Base-by-base conservation (phyloP, 1,140 invertebrate species). In the Drosophila lacteicornis region DNA sequence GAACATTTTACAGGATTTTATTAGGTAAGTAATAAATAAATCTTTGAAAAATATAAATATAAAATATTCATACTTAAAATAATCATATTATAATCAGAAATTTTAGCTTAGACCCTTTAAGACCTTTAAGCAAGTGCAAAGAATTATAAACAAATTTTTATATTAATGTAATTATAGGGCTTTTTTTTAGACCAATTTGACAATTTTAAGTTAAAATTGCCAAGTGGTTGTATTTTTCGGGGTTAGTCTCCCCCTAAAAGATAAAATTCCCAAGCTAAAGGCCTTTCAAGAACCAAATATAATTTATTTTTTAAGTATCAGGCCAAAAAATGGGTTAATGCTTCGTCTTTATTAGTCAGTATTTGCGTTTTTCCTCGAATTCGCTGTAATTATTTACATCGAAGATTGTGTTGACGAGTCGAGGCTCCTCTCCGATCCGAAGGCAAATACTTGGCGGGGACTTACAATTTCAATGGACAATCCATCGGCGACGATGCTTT, bases 351-450 rank as follows among this genome's bases (percentile, higher is more conserved):
- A 82, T 82, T 71, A 80, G 65, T 80, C 68, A 75, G 68, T 77
- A 80, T 77, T 82, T 70, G 79, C 58, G 67, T 78, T 75, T 53
- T 71, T 75, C 62, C 70, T 66, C 60, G 69, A 80, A 65, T 65
- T 78, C 55, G 73, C 27, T 66, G 77, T 87, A 88, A 83, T 87
- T 87, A 80, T 83, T 88, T 88, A 83, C 84, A 88, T 80, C 55
- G 66, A 78, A 78, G 71, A 83, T 80, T 81, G 65, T 71, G 61
- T 78, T 53, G 59, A 68, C 63, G 47, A 74, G 58, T 13, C 40
- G 30, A 62, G 12, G 38, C 50, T 56, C 3, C n/a, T 36, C 50
- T 30, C 25, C 36, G n/a, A 33, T 22, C 17, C 43, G 38, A 69
- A 45, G 60, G 47, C 60, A 66, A 66, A 62, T 67, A 67, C 57